Base-by-base conservation (phyloP, 1,140 invertebrate species). In the Leptopilina boulardi region DNA sequence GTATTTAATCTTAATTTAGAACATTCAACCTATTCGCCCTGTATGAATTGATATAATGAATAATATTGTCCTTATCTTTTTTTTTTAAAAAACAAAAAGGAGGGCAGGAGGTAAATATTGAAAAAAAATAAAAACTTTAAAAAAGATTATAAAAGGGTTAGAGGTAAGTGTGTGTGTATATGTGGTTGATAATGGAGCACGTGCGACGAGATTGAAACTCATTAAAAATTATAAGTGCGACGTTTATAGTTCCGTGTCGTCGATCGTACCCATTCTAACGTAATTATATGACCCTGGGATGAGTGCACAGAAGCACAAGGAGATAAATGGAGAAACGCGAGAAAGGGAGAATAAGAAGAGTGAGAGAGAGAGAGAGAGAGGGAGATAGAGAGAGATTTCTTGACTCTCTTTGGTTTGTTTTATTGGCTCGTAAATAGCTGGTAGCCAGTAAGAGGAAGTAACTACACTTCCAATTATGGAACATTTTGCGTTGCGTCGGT, bases 351-450 rank as follows among this genome's bases (percentile, higher is more conserved):
- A 9, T 15, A 71, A 34, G 26, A 15, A 9, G 5, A 38, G 6
- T 23, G 10, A 66, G 34, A 18, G 41, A 59, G 8, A 70, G 76
- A 42, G 5, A 34, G 26, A 59, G 30, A 41, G 34, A 21, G 51
- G 44, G 21, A 47, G 34, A 19, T 18, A 41, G 15, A n/a, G 30
- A 77, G 19, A 59, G n/a, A 76, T 11, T 10, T 30, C 56, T 30
- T 66, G 21, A 30, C 56, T 30, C 23, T 66, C 59, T 66, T 66
- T 66, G 59, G 59, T 66, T 66, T 66, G 59, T 83, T 83, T 83
- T 85, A 85, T 83, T 82, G 75, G 82, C 82, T 82, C 80, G 83
- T 85, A 85, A 85, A 83, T 81, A 83, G 74, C 70, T 80, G 73
- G 51, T 71, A 76, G 78, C 56, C 77, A 79, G 76, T 78, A 75